Conservation (phyloP, 2,888 invertebrate genomes). For the Himalopsyche anomala region DNA sequence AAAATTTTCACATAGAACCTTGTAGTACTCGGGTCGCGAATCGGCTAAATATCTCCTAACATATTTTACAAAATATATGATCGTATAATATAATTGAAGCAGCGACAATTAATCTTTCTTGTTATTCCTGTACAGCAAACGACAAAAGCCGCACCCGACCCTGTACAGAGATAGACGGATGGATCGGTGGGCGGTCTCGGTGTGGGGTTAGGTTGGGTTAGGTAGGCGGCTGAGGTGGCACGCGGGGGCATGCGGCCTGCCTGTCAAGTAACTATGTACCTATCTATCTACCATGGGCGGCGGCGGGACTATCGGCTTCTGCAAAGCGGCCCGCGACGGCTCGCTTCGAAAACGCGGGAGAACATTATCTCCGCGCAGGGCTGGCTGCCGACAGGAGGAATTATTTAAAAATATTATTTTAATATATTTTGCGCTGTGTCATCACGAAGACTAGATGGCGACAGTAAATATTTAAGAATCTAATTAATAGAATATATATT, state of each 20-base stretch:
- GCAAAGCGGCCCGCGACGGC: slow-evolving; percentile 42
- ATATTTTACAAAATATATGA: too few relatives aligned
- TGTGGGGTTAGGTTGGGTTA: slow-evolving; percentile 27
- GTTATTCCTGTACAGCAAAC: slow-evolving; percentile 34
- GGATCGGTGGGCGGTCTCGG: slow-evolving; percentile 42
- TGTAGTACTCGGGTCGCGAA: too few relatives aligned
- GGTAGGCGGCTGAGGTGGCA: slow-evolving; percentile 39
- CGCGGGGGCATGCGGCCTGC: slow-evolving; percentile 45
- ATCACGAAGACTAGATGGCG: too few relatives aligned
- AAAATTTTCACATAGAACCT: too few relatives aligned
- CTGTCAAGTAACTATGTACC: slow-evolving; percentile 41
- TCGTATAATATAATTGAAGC: background rate
- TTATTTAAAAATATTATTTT: too few relatives aligned
- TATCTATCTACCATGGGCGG: slow-evolving; percentile 37
- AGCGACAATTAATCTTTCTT: background rate
- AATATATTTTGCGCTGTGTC: too few relatives aligned
- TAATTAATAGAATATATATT: too few relatives aligned
- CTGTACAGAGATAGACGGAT: slow-evolving; percentile 43
- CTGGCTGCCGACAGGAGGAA: background rate
- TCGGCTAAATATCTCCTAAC: too few relatives aligned
- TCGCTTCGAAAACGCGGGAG: slow-evolving; percentile 27
- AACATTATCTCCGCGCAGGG: slow-evolving; percentile 31
- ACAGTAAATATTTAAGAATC: too few relatives aligned
- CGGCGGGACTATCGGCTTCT: slow-evolving; percentile 43
- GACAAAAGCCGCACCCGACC: slow-evolving; percentile 42